Conservation (phyloP, 2,113 vertebrate genomes). For the Saccopteryx bilineata region DNA sequence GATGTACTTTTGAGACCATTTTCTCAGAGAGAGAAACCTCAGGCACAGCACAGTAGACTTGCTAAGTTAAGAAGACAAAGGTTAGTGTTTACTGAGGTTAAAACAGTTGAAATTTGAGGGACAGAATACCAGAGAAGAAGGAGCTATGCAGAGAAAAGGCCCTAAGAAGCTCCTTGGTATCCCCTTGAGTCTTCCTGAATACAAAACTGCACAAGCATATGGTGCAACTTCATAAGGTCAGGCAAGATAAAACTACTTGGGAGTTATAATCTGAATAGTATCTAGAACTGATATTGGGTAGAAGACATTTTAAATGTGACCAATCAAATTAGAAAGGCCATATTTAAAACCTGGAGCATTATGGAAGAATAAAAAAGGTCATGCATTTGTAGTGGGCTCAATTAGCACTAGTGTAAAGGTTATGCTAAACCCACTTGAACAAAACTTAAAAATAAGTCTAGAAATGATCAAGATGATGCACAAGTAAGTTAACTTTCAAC, state of each 20-base stretch:
- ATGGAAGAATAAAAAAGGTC: neutral
- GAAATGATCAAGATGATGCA: neutral
- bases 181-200: neutral
- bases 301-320: neutral
- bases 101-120: neutral
- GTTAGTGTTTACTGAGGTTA: neutral
- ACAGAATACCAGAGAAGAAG: neutral
- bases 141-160: neutral
- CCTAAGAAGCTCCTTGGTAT: neutral
- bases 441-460: neutral
- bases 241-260: neutral
- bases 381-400: neutral
- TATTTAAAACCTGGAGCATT: neutral
- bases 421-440: neutral
- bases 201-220: neutral
- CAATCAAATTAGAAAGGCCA: neutral
- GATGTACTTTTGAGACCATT: neutral
- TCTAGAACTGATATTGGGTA: neutral
- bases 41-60: neutral
- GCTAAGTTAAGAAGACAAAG: neutral
- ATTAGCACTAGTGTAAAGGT: neutral
- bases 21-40: neutral
- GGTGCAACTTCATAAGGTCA: neutral
- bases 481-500: neutral
- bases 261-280: neutral